Base-by-base conservation (phyloP, 2,888 invertebrate species). In the Oxystoma pomonae region DNA sequence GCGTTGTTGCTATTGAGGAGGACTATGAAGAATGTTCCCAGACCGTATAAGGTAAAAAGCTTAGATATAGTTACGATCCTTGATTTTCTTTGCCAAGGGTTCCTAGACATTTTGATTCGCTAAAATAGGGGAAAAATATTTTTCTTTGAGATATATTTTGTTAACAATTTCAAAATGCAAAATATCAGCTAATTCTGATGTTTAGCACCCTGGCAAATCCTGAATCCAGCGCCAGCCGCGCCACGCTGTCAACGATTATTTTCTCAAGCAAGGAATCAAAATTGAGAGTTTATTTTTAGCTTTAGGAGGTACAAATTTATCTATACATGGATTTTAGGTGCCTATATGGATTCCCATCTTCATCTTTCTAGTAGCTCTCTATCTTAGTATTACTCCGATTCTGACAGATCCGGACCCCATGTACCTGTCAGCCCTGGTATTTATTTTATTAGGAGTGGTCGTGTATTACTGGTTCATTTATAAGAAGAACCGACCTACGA, bases 381-480 rank as follows among this genome's bases (percentile, higher is more conserved):
- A 90, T 75, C 81, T 94, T 53, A 87, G 91, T 16, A 79, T 90
- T 7, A 83, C 88, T 55, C 93, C 94, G 3, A 90, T 94, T 55
- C 80, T 90, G 7, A 85, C 88, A 59, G 87, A 91, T 67, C 93
- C 93, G 0, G 87, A 90, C 1, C 78, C 86, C 0, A 91, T 91
- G 77, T 92, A 92, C 77, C 80, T 93, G 1, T 87, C 90, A 74
- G 91, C 92, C 0, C 78, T 90, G 5, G 82, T 85, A 0, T 92
- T 92, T 75, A 86, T 92, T 62, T 71, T 88, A 0, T 70, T 87
- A 51, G 94, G 93, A 0, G 81, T 88, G 1, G 74, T 84, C 1
- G 85, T 92, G 57, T 94, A 94, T 77, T 87, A 90, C 56, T 82
- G 88, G 62, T 91, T 90, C 75, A 89, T 94, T 52, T 90, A 90